Evolutionary conservation across 1,140 invertebrate species (phyloP), one percentile per base, ranked within the genome.

Genomic region (Pinna nobilis): DNA sequence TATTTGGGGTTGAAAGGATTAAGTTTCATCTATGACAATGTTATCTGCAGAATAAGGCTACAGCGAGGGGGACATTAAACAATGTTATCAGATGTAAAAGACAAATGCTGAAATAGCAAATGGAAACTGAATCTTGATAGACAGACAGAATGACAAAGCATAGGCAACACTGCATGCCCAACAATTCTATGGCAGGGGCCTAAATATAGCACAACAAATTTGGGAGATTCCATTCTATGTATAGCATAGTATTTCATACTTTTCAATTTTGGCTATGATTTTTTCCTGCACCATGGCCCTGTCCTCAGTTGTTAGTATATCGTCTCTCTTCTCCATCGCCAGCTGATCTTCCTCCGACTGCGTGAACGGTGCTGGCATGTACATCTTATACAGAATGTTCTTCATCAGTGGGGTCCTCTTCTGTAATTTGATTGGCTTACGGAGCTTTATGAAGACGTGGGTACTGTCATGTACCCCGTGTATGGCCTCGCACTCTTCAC

Each of bases 361-460:
- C n/a, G 59, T 5, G n/a, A 37, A 63, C 11, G 55, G n/a, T 28
- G 59, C 35, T 13, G 15, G 59, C 25, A 25, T 18, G 25, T 63
- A 63, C 18, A 39, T 15, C 60, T 51, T 72, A 28, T 72, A 72
- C 6, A 72, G 41, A 37, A 66, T 72, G 0, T 69, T 39, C 47
- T 70, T 78, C 39, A 86, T 67, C 30, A 86, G 39, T 2, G 81
- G 77, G 11, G 74, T 33, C 47, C 59, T 59, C 47, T 75, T 44
- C 49, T 70, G 20, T 64, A 81, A 51, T 82, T 50, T 47, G 20
- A 63, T 61, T 23, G 84, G 85, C 41, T 80, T 59, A 11, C 82
- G 74, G n/a, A 89, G 80, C 77, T 88, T 88, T 20, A 88, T 44
- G 55, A 89, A 88, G 3, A 85, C 81, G 64, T 89, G 88, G 35